Conservation (phyloP, 2,113 vertebrate species). For the Sterna hirundo region DNA sequence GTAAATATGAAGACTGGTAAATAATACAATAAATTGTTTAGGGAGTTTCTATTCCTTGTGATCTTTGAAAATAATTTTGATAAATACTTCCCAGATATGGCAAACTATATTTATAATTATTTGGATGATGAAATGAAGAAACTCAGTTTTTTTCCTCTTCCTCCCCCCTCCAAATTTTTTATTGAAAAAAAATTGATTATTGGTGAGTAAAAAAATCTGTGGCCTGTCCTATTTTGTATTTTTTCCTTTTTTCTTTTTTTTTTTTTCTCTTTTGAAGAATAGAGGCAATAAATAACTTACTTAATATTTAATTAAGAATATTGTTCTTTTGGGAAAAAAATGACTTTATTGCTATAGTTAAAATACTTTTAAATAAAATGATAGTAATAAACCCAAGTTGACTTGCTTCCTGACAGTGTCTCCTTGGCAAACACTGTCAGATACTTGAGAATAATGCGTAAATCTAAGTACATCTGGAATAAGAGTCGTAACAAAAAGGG, state of each 20-base stretch:
- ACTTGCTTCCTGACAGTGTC: not conserved
- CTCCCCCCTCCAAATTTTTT: fast-evolving
- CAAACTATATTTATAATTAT: not conserved
- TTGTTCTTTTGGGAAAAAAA: not conserved
- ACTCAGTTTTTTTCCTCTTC: fast-evolving
- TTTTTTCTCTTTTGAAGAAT: not conserved
- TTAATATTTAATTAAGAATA: not conserved
- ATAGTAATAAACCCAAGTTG: not conserved
- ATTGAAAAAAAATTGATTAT: not conserved
- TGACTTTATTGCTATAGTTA: not conserved
- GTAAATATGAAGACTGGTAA: not conserved
- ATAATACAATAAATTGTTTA: not conserved
- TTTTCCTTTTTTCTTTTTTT: too few species aligned
- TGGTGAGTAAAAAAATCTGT: not conserved
- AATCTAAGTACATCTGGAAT: not conserved
- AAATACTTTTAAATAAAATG: not conserved
- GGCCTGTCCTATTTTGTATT: not conserved
- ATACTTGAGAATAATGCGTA: not conserved
- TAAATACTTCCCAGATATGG: not conserved
- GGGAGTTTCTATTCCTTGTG: not conserved
- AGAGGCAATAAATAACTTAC: not conserved
- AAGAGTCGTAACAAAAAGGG: not conserved
- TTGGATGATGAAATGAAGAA: not conserved
- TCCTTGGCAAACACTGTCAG: not conserved
- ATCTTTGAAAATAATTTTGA: not conserved